These are phyloP conservation scores for Bellardia pandia DNA, from an alignment of 2,888 invertebrate species.

Conservation along the genomic window DNA sequence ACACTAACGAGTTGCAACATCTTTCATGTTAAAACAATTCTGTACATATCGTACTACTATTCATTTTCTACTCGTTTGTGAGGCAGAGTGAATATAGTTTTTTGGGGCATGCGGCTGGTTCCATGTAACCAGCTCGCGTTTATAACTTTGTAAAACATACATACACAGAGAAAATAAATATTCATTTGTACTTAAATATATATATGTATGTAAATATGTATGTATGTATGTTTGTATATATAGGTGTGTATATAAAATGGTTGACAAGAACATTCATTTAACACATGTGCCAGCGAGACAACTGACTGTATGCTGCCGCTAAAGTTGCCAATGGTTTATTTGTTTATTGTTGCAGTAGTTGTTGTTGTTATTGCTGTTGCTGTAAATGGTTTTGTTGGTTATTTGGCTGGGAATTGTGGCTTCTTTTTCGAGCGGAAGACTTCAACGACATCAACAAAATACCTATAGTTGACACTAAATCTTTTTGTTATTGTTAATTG, in stretches of 20 bases:
- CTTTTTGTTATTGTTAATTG: constrained; percentile 70
- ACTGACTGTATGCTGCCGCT: constrained; percentile 29
- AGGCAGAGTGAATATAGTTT: background rate
- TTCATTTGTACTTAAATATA: constrained; percentile 15
- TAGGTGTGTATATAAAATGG: background rate
- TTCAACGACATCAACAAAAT: constrained; percentile 62
- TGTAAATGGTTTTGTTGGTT: constrained; percentile 50
- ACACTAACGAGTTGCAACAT: constrained; percentile 29
- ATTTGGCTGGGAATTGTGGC: constrained; percentile 55
- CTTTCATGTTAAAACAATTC: constrained; percentile 10
- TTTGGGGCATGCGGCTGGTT: background rate
- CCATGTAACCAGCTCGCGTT: background rate
- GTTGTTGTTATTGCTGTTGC: constrained; percentile 1
- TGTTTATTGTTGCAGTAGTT: constrained; percentile 22
- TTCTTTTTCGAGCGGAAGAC: constrained; percentile 44
- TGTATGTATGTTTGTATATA: no score
- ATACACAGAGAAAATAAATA: background rate
- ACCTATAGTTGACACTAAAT: constrained; percentile 64
- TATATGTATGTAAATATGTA: no score
- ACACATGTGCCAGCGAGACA: background rate
- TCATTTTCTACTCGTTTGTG: background rate
- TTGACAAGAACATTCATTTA: constrained; percentile 37
- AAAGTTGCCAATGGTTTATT: constrained; percentile 35
- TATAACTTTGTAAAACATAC: background rate
- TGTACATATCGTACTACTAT: background rate